Conservation (phyloP, 2,113 vertebrate genomes). For the Helogale parvula region DNA sequence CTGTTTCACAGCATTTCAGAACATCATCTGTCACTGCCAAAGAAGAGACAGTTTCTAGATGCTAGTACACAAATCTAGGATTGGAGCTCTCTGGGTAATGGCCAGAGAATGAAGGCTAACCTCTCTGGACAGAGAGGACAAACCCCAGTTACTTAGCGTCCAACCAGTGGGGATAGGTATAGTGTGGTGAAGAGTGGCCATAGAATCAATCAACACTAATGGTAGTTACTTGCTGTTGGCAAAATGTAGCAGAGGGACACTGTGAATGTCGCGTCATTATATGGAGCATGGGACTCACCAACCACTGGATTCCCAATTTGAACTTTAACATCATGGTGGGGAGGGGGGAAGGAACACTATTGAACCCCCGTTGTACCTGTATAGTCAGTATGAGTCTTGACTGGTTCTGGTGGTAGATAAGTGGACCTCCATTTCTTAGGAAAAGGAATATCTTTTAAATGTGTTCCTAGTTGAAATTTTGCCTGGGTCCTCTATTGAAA, state of each 20-base stretch:
- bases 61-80: background rate
- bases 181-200: background rate
- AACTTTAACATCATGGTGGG: background rate
- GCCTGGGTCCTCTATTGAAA: conserved; percentile 52
- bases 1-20: conserved; percentile 35
- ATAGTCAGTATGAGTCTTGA: background rate
- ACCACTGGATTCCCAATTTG: background rate
- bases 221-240: background rate
- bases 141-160: background rate
- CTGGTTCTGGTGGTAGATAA: background rate
- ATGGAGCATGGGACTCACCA: background rate
- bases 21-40: conserved; percentile 6
- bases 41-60: background rate
- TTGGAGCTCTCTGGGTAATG: conserved; percentile 25
- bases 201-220: background rate
- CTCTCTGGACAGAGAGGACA: background rate
- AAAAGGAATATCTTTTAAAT: conserved; percentile 16
- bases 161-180: background rate
- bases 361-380: background rate
- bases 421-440: background rate
- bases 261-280: background rate
- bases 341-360: background rate
- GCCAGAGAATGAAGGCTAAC: background rate
- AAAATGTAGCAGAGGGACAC: background rate
- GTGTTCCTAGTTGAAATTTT: conserved; percentile 63